Evolutionary conservation across 1,140 invertebrate genomes (phyloP).

Genomic region (Euschistus heros): DNA sequence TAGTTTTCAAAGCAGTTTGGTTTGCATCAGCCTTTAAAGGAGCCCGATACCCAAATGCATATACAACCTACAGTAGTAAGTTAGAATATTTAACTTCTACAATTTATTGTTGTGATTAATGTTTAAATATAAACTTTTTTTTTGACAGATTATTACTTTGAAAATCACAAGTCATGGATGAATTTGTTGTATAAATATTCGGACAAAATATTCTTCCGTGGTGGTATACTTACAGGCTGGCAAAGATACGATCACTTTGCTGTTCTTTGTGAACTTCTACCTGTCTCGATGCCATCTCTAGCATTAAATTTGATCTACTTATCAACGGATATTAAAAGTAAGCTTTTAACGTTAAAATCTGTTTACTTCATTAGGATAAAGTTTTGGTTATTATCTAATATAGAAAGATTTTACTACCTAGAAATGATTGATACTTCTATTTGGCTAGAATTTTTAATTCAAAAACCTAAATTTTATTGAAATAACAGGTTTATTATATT

Average conservation of each 20-base stretch:
- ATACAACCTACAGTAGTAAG: slow-evolving; percentile 37
- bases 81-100: not conserved
- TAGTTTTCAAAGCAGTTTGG: slow-evolving; percentile 49
- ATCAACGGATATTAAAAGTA: slow-evolving; percentile 21
- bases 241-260: slow-evolving; percentile 54
- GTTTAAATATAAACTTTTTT: slow-evolving; percentile 26
- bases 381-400: not conserved
- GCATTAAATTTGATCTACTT: slow-evolving; percentile 38
- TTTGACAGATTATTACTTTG: slow-evolving; percentile 25
- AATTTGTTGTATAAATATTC: slow-evolving; percentile 20
- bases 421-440: too few species aligned
- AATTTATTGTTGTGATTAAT: not conserved
- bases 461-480: too few species aligned
- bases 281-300: slow-evolving; percentile 45
- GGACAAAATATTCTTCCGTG: slow-evolving; percentile 21
- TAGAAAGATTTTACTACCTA: not conserved
- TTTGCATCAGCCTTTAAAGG: slow-evolving; percentile 53
- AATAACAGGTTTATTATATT: too few species aligned
- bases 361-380: slow-evolving; percentile 6
- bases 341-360: slow-evolving; percentile 11
- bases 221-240: slow-evolving; percentile 30
- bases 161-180: slow-evolving; percentile 29
- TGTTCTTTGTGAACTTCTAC: slow-evolving; percentile 52
- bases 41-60: slow-evolving; percentile 39
- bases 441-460: too few species aligned